phyloP scores from a whole-genome alignment of 1,140 invertebrate genomes.

The Globodera ellingtonae region DNA sequence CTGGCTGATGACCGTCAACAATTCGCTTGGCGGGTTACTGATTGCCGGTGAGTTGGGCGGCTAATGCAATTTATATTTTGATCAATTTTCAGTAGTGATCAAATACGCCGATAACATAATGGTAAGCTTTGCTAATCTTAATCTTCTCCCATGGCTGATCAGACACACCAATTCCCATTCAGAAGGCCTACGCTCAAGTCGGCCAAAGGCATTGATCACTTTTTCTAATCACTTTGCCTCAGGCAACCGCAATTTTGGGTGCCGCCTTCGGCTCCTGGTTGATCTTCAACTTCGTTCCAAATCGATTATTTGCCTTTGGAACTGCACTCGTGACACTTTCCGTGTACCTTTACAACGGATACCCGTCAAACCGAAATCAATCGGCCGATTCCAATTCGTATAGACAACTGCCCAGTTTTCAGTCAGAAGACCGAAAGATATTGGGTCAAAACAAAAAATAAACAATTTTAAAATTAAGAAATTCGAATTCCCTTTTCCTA shows the following conservation, averaged over 20 bases:
- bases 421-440: background rate
- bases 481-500: no score
- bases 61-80: background rate
- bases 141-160: background rate
- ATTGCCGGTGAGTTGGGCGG: slow-evolving; percentile 68
- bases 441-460: background rate
- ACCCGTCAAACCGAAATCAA: slow-evolving; percentile 22
- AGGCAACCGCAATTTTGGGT: slow-evolving; percentile 60
- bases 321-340: slow-evolving; percentile 53
- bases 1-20: slow-evolving; percentile 79
- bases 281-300: slow-evolving; percentile 61
- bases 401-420: background rate
- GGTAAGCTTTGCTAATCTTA: background rate
- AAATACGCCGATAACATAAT: slow-evolving; percentile 96
- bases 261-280: slow-evolving; percentile 64
- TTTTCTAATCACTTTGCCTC: slow-evolving; percentile 26
- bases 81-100: slow-evolving; percentile 78
- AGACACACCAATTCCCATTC: background rate
- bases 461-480: no score
- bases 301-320: slow-evolving; percentile 56
- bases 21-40: slow-evolving; percentile 84
- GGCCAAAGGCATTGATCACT: background rate
- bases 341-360: slow-evolving; percentile 48
- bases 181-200: slow-evolving; percentile 67
- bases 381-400: background rate